A percentile compares a stretch with the other conserved stretches of the same genome.
phyloP scores from a whole-genome alignment of 2,113 vertebrate genomes.

The Nothocercus nigrocapillus region DNA sequence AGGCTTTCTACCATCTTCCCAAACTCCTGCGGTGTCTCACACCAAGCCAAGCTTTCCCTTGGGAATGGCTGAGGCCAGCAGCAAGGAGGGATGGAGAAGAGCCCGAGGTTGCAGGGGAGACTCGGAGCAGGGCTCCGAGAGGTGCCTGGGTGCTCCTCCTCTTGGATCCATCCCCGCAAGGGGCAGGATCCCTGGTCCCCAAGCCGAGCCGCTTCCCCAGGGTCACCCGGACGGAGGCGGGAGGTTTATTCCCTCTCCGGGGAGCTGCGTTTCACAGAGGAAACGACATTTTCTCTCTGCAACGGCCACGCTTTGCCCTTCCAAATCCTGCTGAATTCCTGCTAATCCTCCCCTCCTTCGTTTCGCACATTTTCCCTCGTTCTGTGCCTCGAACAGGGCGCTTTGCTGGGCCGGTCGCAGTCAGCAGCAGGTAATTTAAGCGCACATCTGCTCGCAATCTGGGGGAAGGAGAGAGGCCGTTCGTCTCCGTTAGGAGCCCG shows the following conservation, averaged over 20 bases:
- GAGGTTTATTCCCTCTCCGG: background rate
- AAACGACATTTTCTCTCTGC: slow-evolving; percentile 3
- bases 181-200: background rate
- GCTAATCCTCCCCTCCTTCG: slow-evolving; percentile 17
- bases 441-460: slow-evolving; percentile 74
- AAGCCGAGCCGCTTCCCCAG: background rate
- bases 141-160: too few relatives aligned
- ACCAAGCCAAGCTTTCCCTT: background rate
- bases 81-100: background rate
- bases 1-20: background rate
- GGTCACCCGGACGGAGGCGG: background rate
- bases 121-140: background rate
- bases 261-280: background rate
- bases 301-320: background rate
- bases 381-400: background rate
- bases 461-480: slow-evolving; percentile 43
- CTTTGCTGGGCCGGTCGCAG: background rate
- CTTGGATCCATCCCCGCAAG: too few relatives aligned
- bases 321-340: slow-evolving; percentile 41
- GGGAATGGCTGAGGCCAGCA: background rate
- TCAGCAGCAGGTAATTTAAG: slow-evolving; percentile 63
- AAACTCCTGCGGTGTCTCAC: background rate
- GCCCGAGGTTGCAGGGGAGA: too few relatives aligned
- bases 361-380: slow-evolving; percentile 26
- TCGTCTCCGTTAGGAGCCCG: slow-evolving; percentile 44